phyloP scores from a whole-genome alignment of 2,888 invertebrate species.

The Hyalella azteca region DNA sequence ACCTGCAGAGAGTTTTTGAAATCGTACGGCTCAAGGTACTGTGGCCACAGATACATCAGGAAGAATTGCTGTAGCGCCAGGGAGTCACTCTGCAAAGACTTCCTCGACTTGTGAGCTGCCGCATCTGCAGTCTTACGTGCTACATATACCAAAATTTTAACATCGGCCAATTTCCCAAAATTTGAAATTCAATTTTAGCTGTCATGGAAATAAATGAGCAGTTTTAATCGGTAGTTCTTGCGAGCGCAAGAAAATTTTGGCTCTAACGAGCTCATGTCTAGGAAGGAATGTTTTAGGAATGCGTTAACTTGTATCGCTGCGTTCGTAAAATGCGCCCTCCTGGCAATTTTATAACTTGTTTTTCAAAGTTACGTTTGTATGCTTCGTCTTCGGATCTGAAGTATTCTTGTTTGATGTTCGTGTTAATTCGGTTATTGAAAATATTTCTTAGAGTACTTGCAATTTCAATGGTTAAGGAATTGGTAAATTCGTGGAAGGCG shows the following conservation, averaged over 20 bases:
- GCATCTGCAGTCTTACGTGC: not conserved
- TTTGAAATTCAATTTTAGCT: no score
- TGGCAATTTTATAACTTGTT: not conserved
- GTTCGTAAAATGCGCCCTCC: not conserved
- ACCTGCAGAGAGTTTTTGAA: conserved; percentile 65
- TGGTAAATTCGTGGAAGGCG: not conserved
- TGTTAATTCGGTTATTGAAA: not conserved
- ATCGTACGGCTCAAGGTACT: conserved; percentile 65
- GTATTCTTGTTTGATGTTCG: conserved; percentile 15
- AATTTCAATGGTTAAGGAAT: not conserved
- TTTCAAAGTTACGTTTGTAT: conserved; percentile 22
- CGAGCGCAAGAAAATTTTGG: not conserved
- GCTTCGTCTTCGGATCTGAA: conserved; percentile 10
- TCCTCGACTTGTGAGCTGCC: conserved; percentile 44
- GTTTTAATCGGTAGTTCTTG: not conserved
- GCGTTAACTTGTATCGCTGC: not conserved
- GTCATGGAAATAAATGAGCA: not conserved
- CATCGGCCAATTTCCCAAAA: no score
- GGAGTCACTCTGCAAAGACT: conserved; percentile 52
- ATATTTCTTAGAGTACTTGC: no score
- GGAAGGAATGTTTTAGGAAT: conserved; percentile 1
- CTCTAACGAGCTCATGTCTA: not conserved
- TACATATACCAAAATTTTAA: not conserved
- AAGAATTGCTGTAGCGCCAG: conserved; percentile 66
- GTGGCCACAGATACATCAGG: conserved; percentile 65